A percentile compares a stretch with the other conserved stretches of the same genome.
These are phyloP conservation scores for Gasterosteus aculeatus DNA, from an alignment of 2,113 vertebrate species.

Conservation along the genomic window DNA sequence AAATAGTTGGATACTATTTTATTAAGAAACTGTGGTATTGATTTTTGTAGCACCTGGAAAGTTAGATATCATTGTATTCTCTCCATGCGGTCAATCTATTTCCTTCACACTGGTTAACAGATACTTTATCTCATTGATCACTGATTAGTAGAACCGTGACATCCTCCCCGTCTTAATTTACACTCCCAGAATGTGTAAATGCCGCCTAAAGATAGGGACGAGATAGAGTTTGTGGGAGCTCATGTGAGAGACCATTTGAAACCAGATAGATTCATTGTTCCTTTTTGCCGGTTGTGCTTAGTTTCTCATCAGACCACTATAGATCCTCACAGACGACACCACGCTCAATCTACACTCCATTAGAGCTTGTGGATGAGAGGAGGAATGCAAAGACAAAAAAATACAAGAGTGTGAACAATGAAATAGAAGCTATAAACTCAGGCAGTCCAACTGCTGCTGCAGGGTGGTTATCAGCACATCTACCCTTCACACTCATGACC, in stretches of 20 bases:
- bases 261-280: slow-evolving; percentile 64
- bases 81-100: slow-evolving; percentile 18
- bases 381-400: slow-evolving; percentile 29
- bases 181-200: slow-evolving; percentile 26
- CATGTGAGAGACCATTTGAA: slow-evolving; percentile 50
- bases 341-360: slow-evolving; percentile 73
- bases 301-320: slow-evolving; percentile 48
- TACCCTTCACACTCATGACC: slow-evolving; percentile 57
- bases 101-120: slow-evolving; percentile 15
- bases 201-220: slow-evolving; percentile 21
- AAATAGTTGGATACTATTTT: not conserved
- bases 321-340: slow-evolving; percentile 36
- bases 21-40: not conserved
- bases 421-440: slow-evolving; percentile 52
- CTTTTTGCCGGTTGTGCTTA: slow-evolving; percentile 29
- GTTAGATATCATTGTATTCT: slow-evolving; percentile 30
- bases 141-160: slow-evolving; percentile 40
- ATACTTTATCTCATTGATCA: slow-evolving; percentile 45
- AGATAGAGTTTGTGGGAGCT: slow-evolving; percentile 3
- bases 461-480: slow-evolving; percentile 57
- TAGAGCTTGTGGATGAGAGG: slow-evolving; percentile 54
- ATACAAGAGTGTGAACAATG: slow-evolving; percentile 37
- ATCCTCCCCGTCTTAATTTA: slow-evolving; percentile 8
- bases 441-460: slow-evolving; percentile 34
- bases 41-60: slow-evolving; percentile 29